Conservation (phyloP, 2,888 invertebrate species). For the Coremacera marginata region DNA sequence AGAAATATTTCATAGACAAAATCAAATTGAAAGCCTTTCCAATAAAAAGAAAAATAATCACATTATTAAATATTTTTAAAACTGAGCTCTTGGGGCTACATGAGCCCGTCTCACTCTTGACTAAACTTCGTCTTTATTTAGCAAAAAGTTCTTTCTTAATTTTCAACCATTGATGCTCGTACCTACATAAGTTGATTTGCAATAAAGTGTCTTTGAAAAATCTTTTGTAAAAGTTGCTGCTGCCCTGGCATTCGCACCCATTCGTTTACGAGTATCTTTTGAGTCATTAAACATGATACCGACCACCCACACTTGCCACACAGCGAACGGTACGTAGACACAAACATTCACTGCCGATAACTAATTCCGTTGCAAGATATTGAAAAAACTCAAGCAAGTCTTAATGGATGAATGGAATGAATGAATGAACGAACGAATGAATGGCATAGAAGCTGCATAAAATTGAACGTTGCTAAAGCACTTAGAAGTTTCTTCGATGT, state of each 20-base stretch:
- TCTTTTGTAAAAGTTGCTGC: background rate
- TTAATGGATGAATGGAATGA: background rate
- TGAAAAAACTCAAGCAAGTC: background rate
- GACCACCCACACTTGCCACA: background rate
- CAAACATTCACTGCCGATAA: constrained; percentile 18
- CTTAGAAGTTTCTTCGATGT: background rate
- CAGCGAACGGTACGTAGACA: background rate
- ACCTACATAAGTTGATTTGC: constrained; percentile 14
- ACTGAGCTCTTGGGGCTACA: background rate
- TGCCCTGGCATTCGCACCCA: background rate
- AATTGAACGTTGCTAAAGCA: background rate
- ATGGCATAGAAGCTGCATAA: background rate
- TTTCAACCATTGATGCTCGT: background rate
- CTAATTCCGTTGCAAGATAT: constrained; percentile 28
- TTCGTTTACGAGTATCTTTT: background rate
- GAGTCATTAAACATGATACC: background rate
- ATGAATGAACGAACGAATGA: background rate
- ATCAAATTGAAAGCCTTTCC: too few species aligned
- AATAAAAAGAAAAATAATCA: too few species aligned
- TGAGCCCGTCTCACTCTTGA: background rate
- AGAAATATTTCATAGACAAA: too few species aligned
- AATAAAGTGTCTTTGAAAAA: constrained; percentile 5
- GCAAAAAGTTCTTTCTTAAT: background rate
- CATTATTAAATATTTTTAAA: too few species aligned
- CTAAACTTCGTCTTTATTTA: too few species aligned